Base-by-base conservation (phyloP, 2,113 vertebrate species). In the Coreoperca whiteheadi region DNA sequence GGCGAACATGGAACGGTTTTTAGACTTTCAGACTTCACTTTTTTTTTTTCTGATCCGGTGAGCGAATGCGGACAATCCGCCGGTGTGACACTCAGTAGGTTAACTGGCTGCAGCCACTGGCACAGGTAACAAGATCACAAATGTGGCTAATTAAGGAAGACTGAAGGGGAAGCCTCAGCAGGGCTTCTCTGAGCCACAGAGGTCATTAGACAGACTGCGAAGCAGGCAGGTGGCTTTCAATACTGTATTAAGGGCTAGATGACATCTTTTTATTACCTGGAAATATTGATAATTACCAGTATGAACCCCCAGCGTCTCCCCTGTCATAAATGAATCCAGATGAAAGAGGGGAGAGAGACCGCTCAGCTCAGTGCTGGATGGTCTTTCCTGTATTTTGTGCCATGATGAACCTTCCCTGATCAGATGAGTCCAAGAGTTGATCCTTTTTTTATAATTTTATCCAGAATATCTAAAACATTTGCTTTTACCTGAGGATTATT, bases 51-150 rank as follows among this genome's bases (percentile, higher is more conserved):
- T 75, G 65, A 81, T 78, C 60, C 57, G 28, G 48, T 6, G 16
- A 6, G 39, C 11, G 60, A 34, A 50, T 21, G 51, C 4, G 50
- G 67, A 60, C 61, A 4, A 48, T 41, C 25, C 66, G 15, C 18
- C 8, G 4, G 46, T 41, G 46, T 83, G 71, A 64, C 82, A 67
- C 51, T 39, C 25, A 1, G 32, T 14, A 56, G 82, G 77, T 87
- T 79, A 83, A 25, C 80, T 56, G 66, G 25, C 79, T 86, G 69
- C 64, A 50, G 9, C 43, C 50, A 5, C 16, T 68, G 63, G 56
- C 60, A 20, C 77, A 77, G 81, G 79, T 88, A 88, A 89, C 68
- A 5, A 77, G 87, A 82, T 85, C 74, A 79, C 77, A 73, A 46
- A 48, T 3, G 60, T 18, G 39, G 25, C 83, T 79, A 68, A 87